Evolutionary conservation across 2,888 invertebrate species (phyloP).

Genomic region (Seladonia tumulorum): DNA sequence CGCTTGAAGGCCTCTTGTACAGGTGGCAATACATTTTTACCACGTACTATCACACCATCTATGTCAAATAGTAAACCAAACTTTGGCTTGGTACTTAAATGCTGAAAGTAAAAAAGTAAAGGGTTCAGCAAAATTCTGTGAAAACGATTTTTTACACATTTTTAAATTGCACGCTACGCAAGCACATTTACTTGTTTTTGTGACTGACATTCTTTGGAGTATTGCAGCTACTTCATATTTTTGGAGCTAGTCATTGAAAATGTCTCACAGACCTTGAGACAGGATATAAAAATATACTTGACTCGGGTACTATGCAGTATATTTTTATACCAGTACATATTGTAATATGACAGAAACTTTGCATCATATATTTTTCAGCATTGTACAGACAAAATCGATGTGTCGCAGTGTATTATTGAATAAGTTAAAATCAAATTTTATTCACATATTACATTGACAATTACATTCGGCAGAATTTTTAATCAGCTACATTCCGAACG

Average conservation of each 20-base stretch:
- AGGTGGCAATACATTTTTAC: slow-evolving; percentile 86
- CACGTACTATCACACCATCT: slow-evolving; percentile 88
- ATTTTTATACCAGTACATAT: slow-evolving; percentile 57
- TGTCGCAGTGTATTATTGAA: too few relatives aligned
- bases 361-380: slow-evolving; percentile 12
- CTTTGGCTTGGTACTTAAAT: slow-evolving; percentile 78
- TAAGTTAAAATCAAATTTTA: background rate
- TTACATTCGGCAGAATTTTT: background rate
- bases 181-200: background rate
- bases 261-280: slow-evolving; percentile 39
- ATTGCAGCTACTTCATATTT: slow-evolving; percentile 45
- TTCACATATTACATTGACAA: background rate
- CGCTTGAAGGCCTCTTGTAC: slow-evolving; percentile 86
- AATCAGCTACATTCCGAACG: background rate
- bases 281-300: slow-evolving; percentile 67
- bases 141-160: background rate
- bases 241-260: slow-evolving; percentile 48
- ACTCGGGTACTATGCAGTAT: slow-evolving; percentile 43
- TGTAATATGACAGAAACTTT: slow-evolving; percentile 18
- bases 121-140: background rate
- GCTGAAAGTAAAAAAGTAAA: slow-evolving; percentile 70
- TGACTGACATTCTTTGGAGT: background rate
- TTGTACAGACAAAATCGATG: slow-evolving; percentile 19
- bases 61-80: slow-evolving; percentile 89
- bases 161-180: background rate